phyloP scores from a whole-genome alignment of 2,797 vertebrate genomes.

The Etheostoma perlongum region DNA sequence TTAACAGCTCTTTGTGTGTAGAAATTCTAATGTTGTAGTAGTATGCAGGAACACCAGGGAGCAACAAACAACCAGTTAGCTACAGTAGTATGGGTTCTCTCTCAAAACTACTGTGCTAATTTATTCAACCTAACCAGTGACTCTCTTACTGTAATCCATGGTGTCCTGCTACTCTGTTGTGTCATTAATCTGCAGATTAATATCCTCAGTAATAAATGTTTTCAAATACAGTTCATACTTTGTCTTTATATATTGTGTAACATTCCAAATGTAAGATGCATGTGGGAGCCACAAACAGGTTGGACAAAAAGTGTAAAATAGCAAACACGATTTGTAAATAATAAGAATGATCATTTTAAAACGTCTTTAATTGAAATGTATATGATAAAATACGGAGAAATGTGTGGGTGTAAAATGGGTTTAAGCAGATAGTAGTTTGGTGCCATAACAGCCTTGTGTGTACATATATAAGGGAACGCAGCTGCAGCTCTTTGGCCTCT shows the following conservation, averaged over 20 bases:
- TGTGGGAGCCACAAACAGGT: neutral
- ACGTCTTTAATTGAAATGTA: neutral
- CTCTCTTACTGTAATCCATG: conserved; percentile 27
- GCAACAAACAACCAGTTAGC: conserved; percentile 25
- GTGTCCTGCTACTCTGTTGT: conserved; percentile 49
- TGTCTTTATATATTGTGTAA: conserved; percentile 2
- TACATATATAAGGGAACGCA: conserved; percentile 40
- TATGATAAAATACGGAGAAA: neutral
- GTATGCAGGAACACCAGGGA: conserved; percentile 14
- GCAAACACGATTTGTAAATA: neutral
- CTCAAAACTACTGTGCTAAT: conserved; percentile 23
- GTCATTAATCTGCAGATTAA: conserved; percentile 39
- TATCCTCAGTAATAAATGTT: conserved; percentile 55
- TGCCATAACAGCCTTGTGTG: conserved; percentile 16
- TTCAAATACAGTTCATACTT: conserved; percentile 20
- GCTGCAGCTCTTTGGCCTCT: conserved; percentile 65
- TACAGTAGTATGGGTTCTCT: conserved; percentile 26
- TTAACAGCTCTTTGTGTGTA: conserved; percentile 40
- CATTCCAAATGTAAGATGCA: neutral
- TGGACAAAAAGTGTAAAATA: neutral
- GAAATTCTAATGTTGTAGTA: conserved; percentile 22
- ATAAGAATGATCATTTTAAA: neutral
- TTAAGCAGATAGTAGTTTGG: conserved; percentile 9
- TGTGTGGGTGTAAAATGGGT: neutral
- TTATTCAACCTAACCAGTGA: conserved; percentile 47